Conservation (phyloP, 2,888 invertebrate genomes). For the Timema cristinae region DNA sequence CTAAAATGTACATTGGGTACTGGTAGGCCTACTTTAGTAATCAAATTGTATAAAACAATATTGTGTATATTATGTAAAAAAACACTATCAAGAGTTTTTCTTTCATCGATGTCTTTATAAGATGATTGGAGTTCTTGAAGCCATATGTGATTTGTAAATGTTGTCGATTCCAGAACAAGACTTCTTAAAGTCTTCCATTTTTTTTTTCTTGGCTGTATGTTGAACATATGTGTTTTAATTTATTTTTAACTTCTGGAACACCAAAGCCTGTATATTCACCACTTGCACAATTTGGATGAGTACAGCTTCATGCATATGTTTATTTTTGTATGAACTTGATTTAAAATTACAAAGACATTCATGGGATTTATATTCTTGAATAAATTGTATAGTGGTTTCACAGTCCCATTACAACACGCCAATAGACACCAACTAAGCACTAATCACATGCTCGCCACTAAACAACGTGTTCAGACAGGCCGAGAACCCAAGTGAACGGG, state of each 20-base stretch:
- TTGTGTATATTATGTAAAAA: not conserved
- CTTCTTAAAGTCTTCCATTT: not conserved
- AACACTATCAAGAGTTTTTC: conserved; percentile 1
- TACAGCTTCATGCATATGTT: not conserved
- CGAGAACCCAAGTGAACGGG: not conserved
- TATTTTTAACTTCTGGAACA: not conserved
- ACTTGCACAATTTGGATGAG: not conserved
- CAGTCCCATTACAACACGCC: not conserved
- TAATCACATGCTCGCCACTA: not conserved
- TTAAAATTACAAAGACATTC: not conserved
- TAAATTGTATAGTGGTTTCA: not conserved
- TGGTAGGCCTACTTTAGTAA: too few relatives aligned
- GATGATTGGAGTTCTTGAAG: not conserved
- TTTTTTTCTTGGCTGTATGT: not conserved
- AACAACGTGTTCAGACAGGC: not conserved
- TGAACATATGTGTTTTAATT: not conserved
- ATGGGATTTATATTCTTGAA: conserved; percentile 5
- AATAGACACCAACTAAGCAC: not conserved
- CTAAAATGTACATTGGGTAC: not conserved
- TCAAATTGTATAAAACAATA: not conserved
- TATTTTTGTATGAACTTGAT: too few relatives aligned
- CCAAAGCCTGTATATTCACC: not conserved
- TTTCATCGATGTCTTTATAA: not conserved
- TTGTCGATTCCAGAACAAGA: not conserved
- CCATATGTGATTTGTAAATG: not conserved